Evolutionary conservation across 37 sponge, comb jelly and placozoan species (phyloP).

Genomic region (Trichoplax adhaerens): DNA sequence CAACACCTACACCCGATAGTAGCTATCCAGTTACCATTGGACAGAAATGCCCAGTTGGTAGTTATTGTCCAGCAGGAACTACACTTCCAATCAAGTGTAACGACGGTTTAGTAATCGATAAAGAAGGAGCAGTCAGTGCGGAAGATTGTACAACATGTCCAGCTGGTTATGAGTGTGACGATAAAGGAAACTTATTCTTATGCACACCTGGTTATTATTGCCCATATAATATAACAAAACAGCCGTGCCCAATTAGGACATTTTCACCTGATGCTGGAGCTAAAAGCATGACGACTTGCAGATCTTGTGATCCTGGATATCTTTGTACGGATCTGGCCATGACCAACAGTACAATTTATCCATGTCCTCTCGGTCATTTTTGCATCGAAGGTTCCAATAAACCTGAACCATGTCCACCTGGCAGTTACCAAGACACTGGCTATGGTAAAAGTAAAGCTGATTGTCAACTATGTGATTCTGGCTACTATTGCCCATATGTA

Average conservation of each 20-base stretch:
- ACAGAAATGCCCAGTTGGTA: conserved; percentile 13
- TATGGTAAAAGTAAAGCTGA: not conserved
- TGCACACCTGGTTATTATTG: conserved; percentile 27
- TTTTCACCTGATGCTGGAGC: not conserved
- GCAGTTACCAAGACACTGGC: conserved; percentile 1
- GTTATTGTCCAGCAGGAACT: conserved; percentile 12
- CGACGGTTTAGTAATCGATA: no score
- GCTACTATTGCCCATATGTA: conserved; percentile 14
- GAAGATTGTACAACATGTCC: conserved; percentile 17
- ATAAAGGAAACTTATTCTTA: no score
- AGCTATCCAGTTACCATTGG: not conserved
- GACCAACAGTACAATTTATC: not conserved
- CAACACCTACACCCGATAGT: conserved; percentile 13
- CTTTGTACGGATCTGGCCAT: not conserved
- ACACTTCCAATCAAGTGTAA: not conserved
- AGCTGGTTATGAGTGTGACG: not conserved
- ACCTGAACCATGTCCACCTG: conserved; percentile 10
- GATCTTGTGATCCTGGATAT: not conserved
- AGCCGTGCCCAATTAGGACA: not conserved
- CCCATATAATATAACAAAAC: not conserved
- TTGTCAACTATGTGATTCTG: conserved; percentile 7
- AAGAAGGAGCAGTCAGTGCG: not conserved
- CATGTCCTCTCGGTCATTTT: conserved; percentile 8
- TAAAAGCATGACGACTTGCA: not conserved
- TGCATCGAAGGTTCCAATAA: conserved; percentile 5